Percentiles rank a stretch among this genome's conserved stretches.
Evolutionary conservation across 2,888 invertebrate genomes (phyloP).

Genomic region (Ochlodes sylvanus): DNA sequence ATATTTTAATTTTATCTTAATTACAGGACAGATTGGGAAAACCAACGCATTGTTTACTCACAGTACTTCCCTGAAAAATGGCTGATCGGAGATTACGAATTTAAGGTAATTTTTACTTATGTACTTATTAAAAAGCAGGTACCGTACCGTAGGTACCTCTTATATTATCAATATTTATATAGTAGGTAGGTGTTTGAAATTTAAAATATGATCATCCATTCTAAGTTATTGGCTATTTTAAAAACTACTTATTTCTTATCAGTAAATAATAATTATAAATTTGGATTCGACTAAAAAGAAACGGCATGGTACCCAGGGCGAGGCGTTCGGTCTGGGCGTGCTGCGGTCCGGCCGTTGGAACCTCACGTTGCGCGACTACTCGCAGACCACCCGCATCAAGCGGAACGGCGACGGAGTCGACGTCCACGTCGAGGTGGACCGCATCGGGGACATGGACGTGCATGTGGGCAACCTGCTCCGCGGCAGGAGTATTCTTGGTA

Average conservation of each 20-base stretch:
- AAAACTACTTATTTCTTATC: too few species aligned
- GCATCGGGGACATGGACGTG: constrained; percentile 90
- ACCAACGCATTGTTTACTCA: constrained; percentile 88
- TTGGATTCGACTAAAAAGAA: background rate
- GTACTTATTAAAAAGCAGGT: too few species aligned
- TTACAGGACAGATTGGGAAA: constrained; percentile 87
- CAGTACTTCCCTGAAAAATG: constrained; percentile 94
- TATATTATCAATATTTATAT: too few species aligned
- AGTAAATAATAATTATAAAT: too few species aligned
- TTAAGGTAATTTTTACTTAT: constrained; percentile 60
- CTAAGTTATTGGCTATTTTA: too few species aligned
- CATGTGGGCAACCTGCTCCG: constrained; percentile 90
- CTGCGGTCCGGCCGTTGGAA: constrained; percentile 90
- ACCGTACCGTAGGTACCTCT: too few species aligned
- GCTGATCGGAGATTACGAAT: constrained; percentile 86
- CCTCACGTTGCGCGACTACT: constrained; percentile 88
- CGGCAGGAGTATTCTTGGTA: constrained; percentile 88
- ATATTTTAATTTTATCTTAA: constrained; percentile 4
- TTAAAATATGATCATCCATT: too few species aligned
- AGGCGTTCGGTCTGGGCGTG: constrained; percentile 86
- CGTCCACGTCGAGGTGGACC: constrained; percentile 90
- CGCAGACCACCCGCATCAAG: constrained; percentile 88
- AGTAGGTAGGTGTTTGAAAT: too few species aligned
- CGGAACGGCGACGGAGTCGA: constrained; percentile 76
- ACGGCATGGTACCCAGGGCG: constrained; percentile 68